A percentile compares a stretch with the other conserved stretches of the same genome.
Conservation (phyloP, 2,113 vertebrate species). For the Montifringilla adamsi region DNA sequence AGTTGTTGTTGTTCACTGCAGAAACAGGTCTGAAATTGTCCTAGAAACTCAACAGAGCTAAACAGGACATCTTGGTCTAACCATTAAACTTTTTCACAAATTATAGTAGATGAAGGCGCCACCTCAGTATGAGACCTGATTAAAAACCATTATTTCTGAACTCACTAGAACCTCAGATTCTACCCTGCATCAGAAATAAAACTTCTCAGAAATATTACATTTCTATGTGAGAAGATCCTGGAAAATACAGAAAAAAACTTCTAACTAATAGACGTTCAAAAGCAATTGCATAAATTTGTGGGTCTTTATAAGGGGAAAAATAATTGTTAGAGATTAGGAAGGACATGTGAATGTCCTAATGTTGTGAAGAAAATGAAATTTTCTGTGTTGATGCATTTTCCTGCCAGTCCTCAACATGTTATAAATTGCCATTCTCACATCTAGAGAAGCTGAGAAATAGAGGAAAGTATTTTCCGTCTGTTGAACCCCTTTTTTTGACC, state of each 20-base stretch:
- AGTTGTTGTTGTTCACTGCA: not conserved
- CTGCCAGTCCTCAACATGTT: not conserved
- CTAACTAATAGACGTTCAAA: not conserved
- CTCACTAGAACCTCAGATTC: not conserved
- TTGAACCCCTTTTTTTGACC: not conserved
- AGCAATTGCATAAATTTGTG: not conserved
- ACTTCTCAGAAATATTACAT: not conserved
- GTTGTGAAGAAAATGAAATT: not conserved
- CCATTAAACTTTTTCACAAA: not conserved
- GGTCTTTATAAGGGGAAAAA: not conserved
- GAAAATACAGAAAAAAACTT: not conserved
- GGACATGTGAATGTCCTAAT: not conserved
- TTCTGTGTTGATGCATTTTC: not conserved
- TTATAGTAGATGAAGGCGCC: not conserved
- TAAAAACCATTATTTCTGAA: not conserved
- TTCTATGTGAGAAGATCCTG: not conserved
- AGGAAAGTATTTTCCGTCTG: not conserved
- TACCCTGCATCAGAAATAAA: not conserved
- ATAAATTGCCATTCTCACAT: not conserved
- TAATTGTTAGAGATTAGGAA: not conserved
- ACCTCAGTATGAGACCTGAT: not conserved
- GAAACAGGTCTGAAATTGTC: not conserved
- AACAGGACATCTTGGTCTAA: not conserved
- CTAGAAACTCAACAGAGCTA: not conserved
- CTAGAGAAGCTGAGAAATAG: not conserved